Conservation (phyloP, 2,113 vertebrate genomes). For the Grus americana region DNA sequence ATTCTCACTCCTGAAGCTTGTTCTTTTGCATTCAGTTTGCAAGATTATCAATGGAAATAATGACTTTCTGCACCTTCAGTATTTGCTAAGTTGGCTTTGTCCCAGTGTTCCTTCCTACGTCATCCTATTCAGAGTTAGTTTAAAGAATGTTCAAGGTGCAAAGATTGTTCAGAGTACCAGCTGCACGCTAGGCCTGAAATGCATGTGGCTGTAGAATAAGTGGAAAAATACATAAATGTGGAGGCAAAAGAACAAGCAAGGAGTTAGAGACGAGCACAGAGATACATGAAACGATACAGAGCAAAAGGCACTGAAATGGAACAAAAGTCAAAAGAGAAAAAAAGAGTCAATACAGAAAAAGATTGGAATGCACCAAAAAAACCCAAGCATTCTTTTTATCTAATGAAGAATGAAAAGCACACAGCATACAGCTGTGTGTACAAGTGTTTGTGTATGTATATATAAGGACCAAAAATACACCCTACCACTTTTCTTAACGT, state of each 20-base stretch:
- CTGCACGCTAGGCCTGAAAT: neutral
- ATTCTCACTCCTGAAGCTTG: neutral
- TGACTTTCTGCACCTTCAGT: neutral
- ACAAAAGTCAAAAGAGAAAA: neutral
- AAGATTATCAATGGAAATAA: neutral
- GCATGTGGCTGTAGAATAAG: neutral
- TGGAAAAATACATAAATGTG: neutral
- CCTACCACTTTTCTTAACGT: neutral
- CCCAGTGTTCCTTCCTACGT: neutral
- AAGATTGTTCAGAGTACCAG: neutral
- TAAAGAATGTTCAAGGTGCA: neutral
- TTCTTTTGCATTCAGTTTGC: neutral
- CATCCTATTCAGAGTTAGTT: neutral
- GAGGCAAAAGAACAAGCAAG: neutral
- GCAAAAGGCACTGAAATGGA: neutral
- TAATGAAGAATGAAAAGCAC: neutral
- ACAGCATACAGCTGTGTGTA: neutral
- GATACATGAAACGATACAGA: neutral
- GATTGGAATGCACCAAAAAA: neutral
- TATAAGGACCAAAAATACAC: neutral
- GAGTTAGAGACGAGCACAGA: neutral
- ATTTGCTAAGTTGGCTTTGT: conserved; percentile 1
- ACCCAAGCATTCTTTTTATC: neutral
- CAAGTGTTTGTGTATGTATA: neutral
- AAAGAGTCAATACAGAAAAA: neutral